Evolutionary conservation across 2,888 invertebrate species (phyloP).

Genomic region (Coleophora deauratella): DNA sequence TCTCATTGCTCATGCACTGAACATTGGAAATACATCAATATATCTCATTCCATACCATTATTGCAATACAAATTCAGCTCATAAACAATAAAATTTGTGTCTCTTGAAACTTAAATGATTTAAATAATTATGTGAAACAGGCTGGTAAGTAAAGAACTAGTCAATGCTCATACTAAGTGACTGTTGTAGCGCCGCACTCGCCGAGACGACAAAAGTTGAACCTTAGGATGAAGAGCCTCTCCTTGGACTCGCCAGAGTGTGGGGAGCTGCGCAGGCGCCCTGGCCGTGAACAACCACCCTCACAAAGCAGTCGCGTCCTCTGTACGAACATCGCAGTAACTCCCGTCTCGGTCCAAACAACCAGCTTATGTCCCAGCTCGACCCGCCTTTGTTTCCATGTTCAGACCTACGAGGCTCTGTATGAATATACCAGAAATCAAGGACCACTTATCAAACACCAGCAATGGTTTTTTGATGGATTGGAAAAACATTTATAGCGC

Average conservation of each 20-base stretch:
- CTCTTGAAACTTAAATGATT: background rate
- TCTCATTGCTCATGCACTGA: conserved; percentile 2
- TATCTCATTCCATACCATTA: background rate
- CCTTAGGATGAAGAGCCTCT: conserved; percentile 98
- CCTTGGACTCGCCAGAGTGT: conserved; percentile 96
- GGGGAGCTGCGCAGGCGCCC: conserved; percentile 85
- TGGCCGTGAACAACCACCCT: conserved; percentile 50
- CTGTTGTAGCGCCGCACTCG: conserved; percentile 91
- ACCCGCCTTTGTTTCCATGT: background rate
- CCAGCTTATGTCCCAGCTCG: conserved; percentile 16
- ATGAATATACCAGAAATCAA: no score
- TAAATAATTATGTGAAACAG: conserved; percentile 2
- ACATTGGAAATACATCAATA: conserved; percentile 5
- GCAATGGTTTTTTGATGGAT: no score
- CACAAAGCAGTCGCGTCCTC: conserved; percentile 76
- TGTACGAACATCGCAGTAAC: conserved; percentile 69
- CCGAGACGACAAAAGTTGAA: conserved; percentile 96
- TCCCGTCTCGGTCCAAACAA: conserved; percentile 51
- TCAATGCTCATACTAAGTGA: conserved; percentile 50
- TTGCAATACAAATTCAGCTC: conserved; percentile 1
- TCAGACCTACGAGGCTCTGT: no score
- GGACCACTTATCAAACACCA: no score
- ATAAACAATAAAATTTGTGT: background rate
- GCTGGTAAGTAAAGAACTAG: conserved; percentile 25
- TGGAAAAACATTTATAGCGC: no score